Evolutionary conservation across 2,797 vertebrate genomes (phyloP).

Genomic region (Emydoidea blandingii): DNA sequence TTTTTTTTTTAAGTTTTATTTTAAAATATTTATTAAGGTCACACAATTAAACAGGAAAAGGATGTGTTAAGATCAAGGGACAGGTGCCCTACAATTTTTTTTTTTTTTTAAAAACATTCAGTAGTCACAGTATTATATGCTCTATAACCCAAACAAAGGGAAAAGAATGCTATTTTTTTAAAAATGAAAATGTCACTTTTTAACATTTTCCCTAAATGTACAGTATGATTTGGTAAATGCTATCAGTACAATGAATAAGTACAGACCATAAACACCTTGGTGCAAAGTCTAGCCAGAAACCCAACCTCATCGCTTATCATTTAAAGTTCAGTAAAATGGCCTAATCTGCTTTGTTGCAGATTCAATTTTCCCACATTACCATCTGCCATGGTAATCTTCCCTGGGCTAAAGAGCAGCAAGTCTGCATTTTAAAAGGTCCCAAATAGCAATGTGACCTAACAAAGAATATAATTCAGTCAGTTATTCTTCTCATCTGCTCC

Average conservation of each 20-base stretch:
- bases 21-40: not conserved
- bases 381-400: slow-evolving; percentile 18
- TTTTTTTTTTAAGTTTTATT: not conserved
- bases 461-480: not conserved
- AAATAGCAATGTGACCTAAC: not conserved
- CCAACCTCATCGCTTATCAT: not conserved
- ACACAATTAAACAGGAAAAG: not conserved
- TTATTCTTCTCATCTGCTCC: not conserved
- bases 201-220: not conserved
- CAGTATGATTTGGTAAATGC: not conserved
- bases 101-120: not conserved
- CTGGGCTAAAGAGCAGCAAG: slow-evolving; percentile 37
- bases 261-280: not conserved
- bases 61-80: not conserved
- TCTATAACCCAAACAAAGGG: not conserved
- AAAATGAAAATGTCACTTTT: not conserved
- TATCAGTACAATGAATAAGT: not conserved
- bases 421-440: slow-evolving; percentile 63
- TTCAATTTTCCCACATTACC: slow-evolving; percentile 68
- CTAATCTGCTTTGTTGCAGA: slow-evolving; percentile 47
- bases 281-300: not conserved
- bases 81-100: not conserved
- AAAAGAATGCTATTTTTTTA: not conserved
- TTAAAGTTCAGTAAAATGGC: slow-evolving; percentile 54
- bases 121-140: not conserved